A percentile compares a stretch with the other conserved stretches of the same genome.
These are phyloP conservation scores for Euplexia lucipara DNA, from an alignment of 2,888 invertebrate genomes.

Conservation along the genomic window DNA sequence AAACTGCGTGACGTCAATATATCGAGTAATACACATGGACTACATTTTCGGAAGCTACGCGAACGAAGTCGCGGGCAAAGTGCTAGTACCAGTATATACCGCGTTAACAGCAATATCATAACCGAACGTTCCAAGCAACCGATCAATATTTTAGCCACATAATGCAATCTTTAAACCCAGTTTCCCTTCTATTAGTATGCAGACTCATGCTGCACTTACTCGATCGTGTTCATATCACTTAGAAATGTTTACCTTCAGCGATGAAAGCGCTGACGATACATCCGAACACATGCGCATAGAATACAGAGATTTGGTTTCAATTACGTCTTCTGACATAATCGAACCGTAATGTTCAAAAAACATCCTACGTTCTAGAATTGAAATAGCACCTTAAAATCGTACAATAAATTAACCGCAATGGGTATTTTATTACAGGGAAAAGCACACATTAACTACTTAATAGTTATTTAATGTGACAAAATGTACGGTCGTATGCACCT, in stretches of 20 bases:
- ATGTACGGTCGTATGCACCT: constrained; percentile 74
- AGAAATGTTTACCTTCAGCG: constrained; percentile 50
- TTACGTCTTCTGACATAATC: constrained; percentile 22
- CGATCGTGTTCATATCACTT: constrained; percentile 49
- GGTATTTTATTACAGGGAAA: constrained; percentile 72
- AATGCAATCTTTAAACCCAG: constrained; percentile 48
- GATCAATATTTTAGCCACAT: constrained; percentile 37
- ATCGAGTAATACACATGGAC: too few relatives aligned
- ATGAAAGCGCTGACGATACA: constrained; percentile 46
- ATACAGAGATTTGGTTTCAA: constrained; percentile 41
- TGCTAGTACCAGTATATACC: background rate
- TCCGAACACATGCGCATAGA: constrained; percentile 13
- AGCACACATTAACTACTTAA: constrained; percentile 75
- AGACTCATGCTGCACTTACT: constrained; percentile 56
- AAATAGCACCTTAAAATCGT: constrained; percentile 64
- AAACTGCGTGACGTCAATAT: too few relatives aligned
- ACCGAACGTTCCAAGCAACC: constrained; percentile 25
- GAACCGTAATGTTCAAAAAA: constrained; percentile 2
- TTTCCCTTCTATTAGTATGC: constrained; percentile 51
- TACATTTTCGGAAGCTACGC: too few relatives aligned
- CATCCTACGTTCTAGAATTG: constrained; percentile 41
- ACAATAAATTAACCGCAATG: constrained; percentile 73
- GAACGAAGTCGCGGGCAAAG: too few relatives aligned
- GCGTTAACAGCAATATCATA: constrained; percentile 1
- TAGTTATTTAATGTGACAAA: constrained; percentile 81